Evolutionary conservation across 2,113 vertebrate genomes (phyloP).

Genomic region (Ariopsis seemanni): DNA sequence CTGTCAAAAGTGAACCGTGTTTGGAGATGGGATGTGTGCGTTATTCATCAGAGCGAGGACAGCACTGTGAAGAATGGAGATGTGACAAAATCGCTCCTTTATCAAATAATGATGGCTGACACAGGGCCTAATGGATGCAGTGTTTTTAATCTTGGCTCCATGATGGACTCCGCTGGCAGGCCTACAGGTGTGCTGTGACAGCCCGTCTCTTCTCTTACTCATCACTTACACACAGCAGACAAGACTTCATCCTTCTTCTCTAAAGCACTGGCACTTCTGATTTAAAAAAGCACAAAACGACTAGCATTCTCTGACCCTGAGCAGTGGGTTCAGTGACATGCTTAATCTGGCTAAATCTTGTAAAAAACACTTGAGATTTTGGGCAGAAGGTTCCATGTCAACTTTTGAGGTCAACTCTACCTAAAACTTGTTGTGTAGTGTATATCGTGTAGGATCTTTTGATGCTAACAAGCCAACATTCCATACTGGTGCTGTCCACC

Average conservation of each 20-base stretch:
- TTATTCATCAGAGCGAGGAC: slow-evolving; percentile 71
- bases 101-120: slow-evolving; percentile 77
- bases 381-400: background rate
- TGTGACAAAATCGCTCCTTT: slow-evolving; percentile 76
- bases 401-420: background rate
- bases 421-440: slow-evolving; percentile 3
- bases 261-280: slow-evolving; percentile 3
- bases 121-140: slow-evolving; percentile 68
- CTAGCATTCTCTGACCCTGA: background rate
- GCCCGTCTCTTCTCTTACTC: slow-evolving; percentile 46
- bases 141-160: slow-evolving; percentile 65
- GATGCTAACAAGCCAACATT: slow-evolving; percentile 14
- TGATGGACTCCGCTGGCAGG: slow-evolving; percentile 57
- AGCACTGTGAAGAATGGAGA: slow-evolving; percentile 75
- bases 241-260: slow-evolving; percentile 32
- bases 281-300: slow-evolving; percentile 6
- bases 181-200: slow-evolving; percentile 68
- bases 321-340: background rate
- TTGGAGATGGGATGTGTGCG: slow-evolving; percentile 70
- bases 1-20: slow-evolving; percentile 73
- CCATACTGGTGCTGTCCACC: slow-evolving; percentile 30
- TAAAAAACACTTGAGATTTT: background rate
- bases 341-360: background rate
- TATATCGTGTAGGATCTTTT: background rate
- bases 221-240: slow-evolving; percentile 47